Evolutionary conservation across 2,797 vertebrate genomes (phyloP).

Genomic region (Periophthalmus magnuspinnatus): DNA sequence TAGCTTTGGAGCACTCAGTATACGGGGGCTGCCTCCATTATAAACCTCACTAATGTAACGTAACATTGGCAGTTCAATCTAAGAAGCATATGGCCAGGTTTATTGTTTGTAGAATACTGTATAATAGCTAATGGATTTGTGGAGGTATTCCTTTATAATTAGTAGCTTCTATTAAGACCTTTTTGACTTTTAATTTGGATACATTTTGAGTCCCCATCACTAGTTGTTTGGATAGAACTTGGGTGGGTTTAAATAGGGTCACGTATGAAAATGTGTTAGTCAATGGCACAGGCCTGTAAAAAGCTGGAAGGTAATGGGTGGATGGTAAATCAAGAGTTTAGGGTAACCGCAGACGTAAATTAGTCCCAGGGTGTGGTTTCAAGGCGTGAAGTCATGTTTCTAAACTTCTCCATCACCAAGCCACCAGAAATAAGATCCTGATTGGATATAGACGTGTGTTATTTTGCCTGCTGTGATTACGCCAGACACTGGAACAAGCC

Average conservation of each 20-base stretch:
- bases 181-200: no score
- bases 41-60: constrained; percentile 18
- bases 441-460: constrained; percentile 45
- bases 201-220: not conserved
- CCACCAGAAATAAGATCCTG: constrained; percentile 30
- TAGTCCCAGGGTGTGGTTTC: constrained; percentile 45
- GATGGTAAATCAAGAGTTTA: constrained; percentile 30
- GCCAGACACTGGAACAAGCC: constrained; percentile 31
- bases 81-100: constrained; percentile 8
- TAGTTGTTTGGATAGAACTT: not conserved
- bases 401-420: constrained; percentile 46
- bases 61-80: not conserved
- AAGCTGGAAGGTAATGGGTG: constrained; percentile 20
- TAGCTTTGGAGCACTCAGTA: constrained; percentile 31
- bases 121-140: not conserved
- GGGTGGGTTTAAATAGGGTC: constrained; percentile 15
- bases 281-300: constrained; percentile 4
- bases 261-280: constrained; percentile 3
- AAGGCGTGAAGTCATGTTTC: constrained; percentile 36
- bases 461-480: constrained; percentile 44
- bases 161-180: no score
- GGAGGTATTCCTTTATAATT: no score
- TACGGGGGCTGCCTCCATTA: constrained; percentile 7
- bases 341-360: constrained; percentile 40
- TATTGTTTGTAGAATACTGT: constrained; percentile 12